phyloP scores from a whole-genome alignment of 92 coral and sea anemone genomes.

The Epizoanthus ramosus region DNA sequence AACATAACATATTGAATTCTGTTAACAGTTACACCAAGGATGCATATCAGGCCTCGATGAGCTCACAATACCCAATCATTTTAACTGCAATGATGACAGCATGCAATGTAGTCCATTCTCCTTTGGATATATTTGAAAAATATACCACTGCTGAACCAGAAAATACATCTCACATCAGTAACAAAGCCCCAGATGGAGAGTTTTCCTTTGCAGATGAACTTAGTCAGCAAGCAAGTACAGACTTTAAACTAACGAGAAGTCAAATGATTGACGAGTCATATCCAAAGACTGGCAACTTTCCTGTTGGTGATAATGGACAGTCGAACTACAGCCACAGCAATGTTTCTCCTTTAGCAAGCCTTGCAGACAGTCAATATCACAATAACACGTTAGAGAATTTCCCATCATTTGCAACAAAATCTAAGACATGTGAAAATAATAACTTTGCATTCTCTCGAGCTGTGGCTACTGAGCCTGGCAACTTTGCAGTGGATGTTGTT shows the following conservation, averaged over 20 bases:
- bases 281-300: background rate
- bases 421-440: background rate
- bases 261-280: background rate
- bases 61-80: slow-evolving; percentile 66
- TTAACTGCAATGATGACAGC: slow-evolving; percentile 41
- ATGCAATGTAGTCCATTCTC: background rate
- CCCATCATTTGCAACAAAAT: background rate
- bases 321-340: background rate
- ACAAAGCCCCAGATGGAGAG: background rate
- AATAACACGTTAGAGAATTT: background rate
- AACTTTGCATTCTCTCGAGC: slow-evolving; percentile 12
- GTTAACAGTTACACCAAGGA: slow-evolving; percentile 66
- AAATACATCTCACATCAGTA: background rate
- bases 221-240: background rate
- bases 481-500: background rate
- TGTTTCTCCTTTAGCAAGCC: background rate
- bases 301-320: background rate
- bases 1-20: background rate
- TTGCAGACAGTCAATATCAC: background rate
- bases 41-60: slow-evolving; percentile 72
- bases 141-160: background rate
- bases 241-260: background rate
- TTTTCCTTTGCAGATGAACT: background rate
- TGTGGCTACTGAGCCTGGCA: background rate
- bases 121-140: background rate